These are phyloP conservation scores for Orchestia grillus DNA, from an alignment of 1,140 invertebrate species.

Conservation along the genomic window DNA sequence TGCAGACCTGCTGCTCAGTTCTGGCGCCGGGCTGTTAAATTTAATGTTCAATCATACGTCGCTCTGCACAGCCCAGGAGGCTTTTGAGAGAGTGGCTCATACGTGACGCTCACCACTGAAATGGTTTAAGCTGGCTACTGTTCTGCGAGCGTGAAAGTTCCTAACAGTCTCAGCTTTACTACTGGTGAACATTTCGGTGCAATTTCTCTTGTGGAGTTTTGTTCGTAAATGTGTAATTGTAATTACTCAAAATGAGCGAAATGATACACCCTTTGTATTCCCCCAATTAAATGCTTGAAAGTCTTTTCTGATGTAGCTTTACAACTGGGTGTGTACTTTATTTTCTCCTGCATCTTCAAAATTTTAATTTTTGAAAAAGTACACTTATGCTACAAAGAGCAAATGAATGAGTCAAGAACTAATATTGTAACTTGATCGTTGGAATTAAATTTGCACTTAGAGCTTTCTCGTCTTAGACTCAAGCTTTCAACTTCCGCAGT, in stretches of 20 bases:
- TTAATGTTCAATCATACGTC: not conserved
- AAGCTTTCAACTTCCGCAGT: not conserved
- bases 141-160: not conserved
- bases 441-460: not conserved
- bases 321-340: not conserved
- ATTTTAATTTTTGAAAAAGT: no score
- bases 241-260: not conserved
- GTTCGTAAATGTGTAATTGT: not conserved
- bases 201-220: not conserved
- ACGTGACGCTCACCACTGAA: not conserved
- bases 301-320: not conserved
- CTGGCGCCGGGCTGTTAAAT: not conserved
- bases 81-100: not conserved
- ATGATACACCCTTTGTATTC: not conserved
- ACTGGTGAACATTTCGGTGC: not conserved
- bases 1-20: not conserved
- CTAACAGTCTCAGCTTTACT: not conserved
- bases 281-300: not conserved
- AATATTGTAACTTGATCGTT: not conserved
- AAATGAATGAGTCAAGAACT: not conserved
- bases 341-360: not conserved
- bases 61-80: not conserved
- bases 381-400: not conserved
- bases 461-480: not conserved
- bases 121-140: not conserved